Evolutionary conservation across 1,140 invertebrate genomes (phyloP).

Genomic region (Calliphora vicina): DNA sequence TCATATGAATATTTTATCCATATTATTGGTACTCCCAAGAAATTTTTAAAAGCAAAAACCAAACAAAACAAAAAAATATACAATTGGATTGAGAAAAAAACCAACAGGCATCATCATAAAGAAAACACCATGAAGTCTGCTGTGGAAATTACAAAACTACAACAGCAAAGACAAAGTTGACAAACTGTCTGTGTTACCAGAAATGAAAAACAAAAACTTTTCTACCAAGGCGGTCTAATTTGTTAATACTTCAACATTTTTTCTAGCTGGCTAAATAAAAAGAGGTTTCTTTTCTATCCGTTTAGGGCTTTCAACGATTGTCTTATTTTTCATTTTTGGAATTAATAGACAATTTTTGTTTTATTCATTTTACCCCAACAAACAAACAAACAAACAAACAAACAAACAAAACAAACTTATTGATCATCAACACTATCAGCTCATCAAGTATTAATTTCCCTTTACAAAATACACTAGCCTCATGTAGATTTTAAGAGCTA

Average conservation of each 20-base stretch:
- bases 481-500: not conserved
- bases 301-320: conserved; percentile 21
- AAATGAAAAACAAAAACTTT: not conserved
- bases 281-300: not conserved
- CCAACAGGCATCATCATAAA: not conserved
- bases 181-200: not conserved
- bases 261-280: not conserved
- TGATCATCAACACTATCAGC: conserved; percentile 32
- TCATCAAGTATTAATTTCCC: conserved; percentile 31
- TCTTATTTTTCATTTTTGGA: conserved; percentile 14
- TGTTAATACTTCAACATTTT: not conserved
- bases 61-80: not conserved
- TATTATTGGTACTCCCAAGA: conserved; percentile 3
- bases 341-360: conserved; percentile 1
- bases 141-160: not conserved
- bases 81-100: not conserved
- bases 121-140: conserved; percentile 1
- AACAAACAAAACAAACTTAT: not conserved
- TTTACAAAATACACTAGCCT: not conserved
- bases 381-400: too few relatives aligned
- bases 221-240: conserved; percentile 24
- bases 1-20: conserved; percentile 16
- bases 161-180: not conserved
- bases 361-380: not conserved
- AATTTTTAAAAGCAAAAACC: not conserved